These are phyloP conservation scores for Oxyruncus cristatus DNA, from an alignment of 2,113 vertebrate genomes.

Conservation along the genomic window DNA sequence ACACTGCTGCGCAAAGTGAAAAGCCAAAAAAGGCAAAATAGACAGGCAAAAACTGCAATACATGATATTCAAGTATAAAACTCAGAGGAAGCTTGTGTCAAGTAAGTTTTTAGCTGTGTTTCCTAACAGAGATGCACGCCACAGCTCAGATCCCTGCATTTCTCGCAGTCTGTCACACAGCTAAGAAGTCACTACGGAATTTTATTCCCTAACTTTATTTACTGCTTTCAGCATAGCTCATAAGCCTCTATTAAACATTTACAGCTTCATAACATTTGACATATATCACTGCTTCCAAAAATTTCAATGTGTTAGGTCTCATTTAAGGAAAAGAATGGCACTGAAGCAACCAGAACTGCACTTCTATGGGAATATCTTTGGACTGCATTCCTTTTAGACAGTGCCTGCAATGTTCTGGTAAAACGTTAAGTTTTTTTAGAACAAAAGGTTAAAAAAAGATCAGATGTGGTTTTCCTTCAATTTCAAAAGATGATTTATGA, in stretches of 20 bases:
- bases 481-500: neutral
- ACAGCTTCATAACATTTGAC: neutral
- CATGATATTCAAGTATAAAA: neutral
- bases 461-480: neutral
- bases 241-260: neutral
- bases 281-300: neutral
- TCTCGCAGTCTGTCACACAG: neutral
- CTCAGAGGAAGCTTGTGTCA: neutral
- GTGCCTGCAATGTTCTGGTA: neutral
- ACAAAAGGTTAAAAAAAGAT: neutral
- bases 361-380: neutral
- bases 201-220: neutral
- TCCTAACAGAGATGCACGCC: neutral
- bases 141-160: neutral
- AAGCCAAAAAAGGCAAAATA: neutral
- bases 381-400: accelerated
- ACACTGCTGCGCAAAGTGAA: neutral
- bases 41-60: neutral
- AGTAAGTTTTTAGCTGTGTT: neutral
- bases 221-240: neutral
- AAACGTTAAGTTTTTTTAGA: neutral
- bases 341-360: neutral
- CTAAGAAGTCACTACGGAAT: neutral
- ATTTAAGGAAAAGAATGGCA: neutral
- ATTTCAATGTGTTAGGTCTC: neutral